These are phyloP conservation scores for Cotesia congregata DNA, from an alignment of 2,888 invertebrate species.

Conservation along the genomic window DNA sequence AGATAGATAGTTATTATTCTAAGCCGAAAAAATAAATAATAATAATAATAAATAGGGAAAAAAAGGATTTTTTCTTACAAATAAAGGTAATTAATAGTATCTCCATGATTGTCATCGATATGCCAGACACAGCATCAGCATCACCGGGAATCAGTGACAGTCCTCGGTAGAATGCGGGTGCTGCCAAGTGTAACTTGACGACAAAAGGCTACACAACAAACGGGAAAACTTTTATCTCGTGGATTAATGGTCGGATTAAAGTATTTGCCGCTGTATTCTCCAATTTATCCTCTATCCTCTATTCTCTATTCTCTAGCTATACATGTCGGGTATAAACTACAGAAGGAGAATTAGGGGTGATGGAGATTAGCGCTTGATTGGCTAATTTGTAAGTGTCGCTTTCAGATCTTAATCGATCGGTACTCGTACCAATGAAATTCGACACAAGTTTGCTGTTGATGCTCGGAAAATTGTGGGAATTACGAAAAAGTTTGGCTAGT, in stretches of 20 bases:
- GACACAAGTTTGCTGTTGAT: too few species aligned
- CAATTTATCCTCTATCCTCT: not conserved
- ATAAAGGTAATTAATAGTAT: constrained; percentile 33
- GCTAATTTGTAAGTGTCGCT: constrained; percentile 71
- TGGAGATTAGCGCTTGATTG: constrained; percentile 68
- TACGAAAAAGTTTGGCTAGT: too few species aligned
- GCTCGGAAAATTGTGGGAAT: too few species aligned
- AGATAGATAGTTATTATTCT: too few species aligned
- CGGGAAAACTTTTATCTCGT: constrained; percentile 68
- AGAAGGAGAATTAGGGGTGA: constrained; percentile 28
- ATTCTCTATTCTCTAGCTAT: not conserved
- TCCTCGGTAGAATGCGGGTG: constrained; percentile 35
- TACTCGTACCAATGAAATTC: not conserved
- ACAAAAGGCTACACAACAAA: constrained; percentile 67
- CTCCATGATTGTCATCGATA: constrained; percentile 38
- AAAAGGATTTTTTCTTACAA: not conserved
- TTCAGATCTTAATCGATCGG: constrained; percentile 63
- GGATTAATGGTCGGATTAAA: constrained; percentile 71
- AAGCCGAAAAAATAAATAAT: too few species aligned
- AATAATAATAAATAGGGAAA: not conserved
- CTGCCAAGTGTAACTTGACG: constrained; percentile 51
- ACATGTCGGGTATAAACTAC: not conserved
- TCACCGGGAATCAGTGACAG: constrained; percentile 22
- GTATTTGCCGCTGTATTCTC: constrained; percentile 60
- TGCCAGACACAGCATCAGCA: constrained; percentile 32